Evolutionary conservation across 2,888 invertebrate species (phyloP).

Genomic region (Synanthedon formicaeformis): DNA sequence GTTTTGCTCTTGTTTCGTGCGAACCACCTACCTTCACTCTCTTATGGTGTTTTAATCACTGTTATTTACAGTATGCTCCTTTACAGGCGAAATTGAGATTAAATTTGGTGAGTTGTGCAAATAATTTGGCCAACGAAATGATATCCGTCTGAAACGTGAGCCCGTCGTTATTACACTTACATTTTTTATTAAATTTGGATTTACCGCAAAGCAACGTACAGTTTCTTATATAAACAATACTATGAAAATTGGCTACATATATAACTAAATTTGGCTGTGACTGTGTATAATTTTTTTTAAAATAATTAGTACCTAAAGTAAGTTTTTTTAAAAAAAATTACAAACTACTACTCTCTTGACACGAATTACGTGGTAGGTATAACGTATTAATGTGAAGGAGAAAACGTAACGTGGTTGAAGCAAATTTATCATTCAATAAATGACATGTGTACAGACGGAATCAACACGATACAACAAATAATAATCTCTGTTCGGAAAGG

Average conservation of each 20-base stretch:
- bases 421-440: not conserved
- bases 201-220: not conserved
- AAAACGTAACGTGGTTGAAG: no score
- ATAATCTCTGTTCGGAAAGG: not conserved
- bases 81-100: constrained; percentile 16
- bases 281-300: no score
- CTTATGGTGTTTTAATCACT: constrained; percentile 52
- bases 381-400: no score
- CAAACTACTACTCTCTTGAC: no score
- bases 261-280: no score
- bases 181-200: not conserved
- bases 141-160: no score
- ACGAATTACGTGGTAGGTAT: no score
- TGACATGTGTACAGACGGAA: not conserved
- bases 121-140: constrained; percentile 8
- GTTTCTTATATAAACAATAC: no score
- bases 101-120: constrained; percentile 22
- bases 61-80: constrained; percentile 30
- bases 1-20: constrained; percentile 55
- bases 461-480: not conserved
- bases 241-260: no score
- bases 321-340: no score
- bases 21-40: constrained; percentile 49
- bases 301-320: no score
- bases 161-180: not conserved